phyloP scores from a whole-genome alignment of 2,888 invertebrate species.

The Oasisia sp. region DNA sequence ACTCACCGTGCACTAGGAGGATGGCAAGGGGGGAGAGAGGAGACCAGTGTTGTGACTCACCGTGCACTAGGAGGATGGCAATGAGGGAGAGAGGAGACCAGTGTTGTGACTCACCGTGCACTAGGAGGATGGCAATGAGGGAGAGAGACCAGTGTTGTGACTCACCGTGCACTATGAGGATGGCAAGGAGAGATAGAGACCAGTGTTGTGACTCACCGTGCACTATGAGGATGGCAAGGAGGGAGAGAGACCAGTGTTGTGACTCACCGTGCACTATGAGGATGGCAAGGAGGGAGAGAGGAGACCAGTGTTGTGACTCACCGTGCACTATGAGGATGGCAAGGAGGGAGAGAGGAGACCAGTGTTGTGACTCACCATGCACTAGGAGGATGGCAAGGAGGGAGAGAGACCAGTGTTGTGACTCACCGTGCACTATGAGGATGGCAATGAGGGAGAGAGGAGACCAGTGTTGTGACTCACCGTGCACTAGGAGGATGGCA shows the following conservation, averaged over 20 bases:
- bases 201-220: constrained; percentile 57
- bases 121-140: constrained; percentile 50
- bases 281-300: constrained; percentile 55
- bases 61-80: constrained; percentile 70
- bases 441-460: constrained; percentile 55
- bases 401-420: too few relatives aligned
- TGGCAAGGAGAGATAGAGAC: constrained; percentile 76
- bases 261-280: constrained; percentile 59
- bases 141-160: constrained; percentile 50
- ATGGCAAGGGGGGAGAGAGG: constrained; percentile 53
- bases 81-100: constrained; percentile 53
- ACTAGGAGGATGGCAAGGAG: background rate
- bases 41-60: constrained; percentile 65
- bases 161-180: constrained; percentile 77
- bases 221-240: constrained; percentile 78
- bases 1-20: constrained; percentile 58
- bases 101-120: constrained; percentile 56
- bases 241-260: constrained; percentile 71
- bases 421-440: constrained; percentile 59
- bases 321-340: constrained; percentile 78
- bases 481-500: constrained; percentile 77
- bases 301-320: constrained; percentile 61
- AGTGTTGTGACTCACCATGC: background rate
- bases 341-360: constrained; percentile 73
- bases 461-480: constrained; percentile 65